Evolutionary conservation across 2,797 vertebrate species (phyloP).

Genomic region (Carcharodon carcharias): DNA sequence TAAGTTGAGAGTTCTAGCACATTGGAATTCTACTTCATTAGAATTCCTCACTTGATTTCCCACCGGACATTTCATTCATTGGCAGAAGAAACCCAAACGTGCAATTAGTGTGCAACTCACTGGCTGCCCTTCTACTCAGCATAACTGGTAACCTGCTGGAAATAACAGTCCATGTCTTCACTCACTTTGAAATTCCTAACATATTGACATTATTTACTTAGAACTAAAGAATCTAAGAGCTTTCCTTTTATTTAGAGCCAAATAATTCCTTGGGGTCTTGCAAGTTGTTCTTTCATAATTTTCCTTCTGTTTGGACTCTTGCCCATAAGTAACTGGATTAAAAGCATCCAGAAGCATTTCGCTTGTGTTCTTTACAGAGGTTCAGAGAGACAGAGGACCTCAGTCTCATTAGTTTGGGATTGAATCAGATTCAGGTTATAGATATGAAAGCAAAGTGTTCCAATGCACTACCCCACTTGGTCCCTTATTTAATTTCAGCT

Average conservation of each 20-base stretch:
- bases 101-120: constrained; percentile 11
- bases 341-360: background rate
- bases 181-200: background rate
- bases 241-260: constrained; percentile 6
- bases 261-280: background rate
- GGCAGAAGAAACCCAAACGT: background rate
- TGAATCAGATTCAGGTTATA: background rate
- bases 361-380: background rate
- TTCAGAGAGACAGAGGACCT: background rate
- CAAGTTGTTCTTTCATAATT: constrained; percentile 3
- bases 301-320: constrained; percentile 12
- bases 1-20: background rate
- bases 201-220: constrained; percentile 13
- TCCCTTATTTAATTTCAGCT: background rate
- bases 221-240: background rate
- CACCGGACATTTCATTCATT: constrained; percentile 18
- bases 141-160: background rate
- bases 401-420: background rate
- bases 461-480: background rate
- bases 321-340: constrained; percentile 7
- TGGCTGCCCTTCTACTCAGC: background rate
- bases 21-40: background rate
- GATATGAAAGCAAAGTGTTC: background rate
- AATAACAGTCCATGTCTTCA: background rate
- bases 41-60: background rate